Evolutionary conservation across 2,797 vertebrate genomes (phyloP).

Genomic region (Mallotus villosus): DNA sequence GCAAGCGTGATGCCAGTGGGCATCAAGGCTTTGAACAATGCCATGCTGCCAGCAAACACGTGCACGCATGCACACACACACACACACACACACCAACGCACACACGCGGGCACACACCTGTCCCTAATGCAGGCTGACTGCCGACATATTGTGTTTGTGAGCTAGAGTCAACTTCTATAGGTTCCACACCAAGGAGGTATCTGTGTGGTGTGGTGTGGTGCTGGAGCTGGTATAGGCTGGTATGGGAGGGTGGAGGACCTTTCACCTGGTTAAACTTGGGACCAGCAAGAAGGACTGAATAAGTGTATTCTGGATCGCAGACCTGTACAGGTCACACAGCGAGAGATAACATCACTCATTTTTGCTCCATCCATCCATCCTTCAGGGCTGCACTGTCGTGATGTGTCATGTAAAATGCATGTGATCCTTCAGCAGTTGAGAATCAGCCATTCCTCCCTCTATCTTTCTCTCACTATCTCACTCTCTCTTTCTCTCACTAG

Average conservation of each 20-base stretch:
- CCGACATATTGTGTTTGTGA: conserved; percentile 42
- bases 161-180: background rate
- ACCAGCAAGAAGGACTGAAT: background rate
- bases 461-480: too few species aligned
- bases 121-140: conserved; percentile 35
- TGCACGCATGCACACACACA: conserved; percentile 14
- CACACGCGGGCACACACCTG: conserved; percentile 25
- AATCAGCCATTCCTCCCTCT: too few species aligned
- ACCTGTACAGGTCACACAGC: background rate
- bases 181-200: too few species aligned
- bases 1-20: conserved; percentile 41
- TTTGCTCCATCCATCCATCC: background rate
- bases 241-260: conserved; percentile 10
- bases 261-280: conserved; percentile 37
- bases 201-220: too few species aligned
- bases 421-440: conserved; percentile 1
- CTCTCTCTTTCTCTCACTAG: background rate
- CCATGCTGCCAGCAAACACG: conserved; percentile 28
- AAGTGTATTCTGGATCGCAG: background rate
- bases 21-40: conserved; percentile 39
- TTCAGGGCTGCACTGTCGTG: conserved; percentile 6
- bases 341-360: background rate
- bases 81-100: conserved; percentile 8
- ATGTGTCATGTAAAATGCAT: conserved; percentile 47
- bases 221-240: too few species aligned